Conservation (phyloP, 2,888 invertebrate species). For the Apamea epomidion region DNA sequence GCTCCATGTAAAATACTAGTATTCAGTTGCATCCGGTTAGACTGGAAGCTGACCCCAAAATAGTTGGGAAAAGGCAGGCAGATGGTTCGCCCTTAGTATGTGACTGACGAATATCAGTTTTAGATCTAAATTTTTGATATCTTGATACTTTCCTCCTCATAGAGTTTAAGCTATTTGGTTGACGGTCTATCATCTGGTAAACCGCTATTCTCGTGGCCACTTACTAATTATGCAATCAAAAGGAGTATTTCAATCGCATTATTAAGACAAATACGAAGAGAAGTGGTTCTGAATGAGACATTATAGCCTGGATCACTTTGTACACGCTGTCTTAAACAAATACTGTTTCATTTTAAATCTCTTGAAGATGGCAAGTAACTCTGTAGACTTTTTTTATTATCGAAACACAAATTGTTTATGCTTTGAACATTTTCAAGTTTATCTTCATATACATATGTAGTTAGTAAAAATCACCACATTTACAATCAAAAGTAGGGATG, state of each 20-base stretch:
- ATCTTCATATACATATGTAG: no score
- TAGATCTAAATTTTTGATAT: background rate
- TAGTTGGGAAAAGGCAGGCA: no score
- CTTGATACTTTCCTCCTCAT: background rate
- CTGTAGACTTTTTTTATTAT: no score
- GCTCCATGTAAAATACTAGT: no score
- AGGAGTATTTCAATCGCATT: conserved; percentile 66
- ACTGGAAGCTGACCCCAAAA: no score
- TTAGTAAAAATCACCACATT: no score
- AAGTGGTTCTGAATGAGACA: conserved; percentile 54
- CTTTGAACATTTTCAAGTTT: no score
- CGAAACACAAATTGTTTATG: no score
- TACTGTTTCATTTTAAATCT: background rate
- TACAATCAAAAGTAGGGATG: background rate
- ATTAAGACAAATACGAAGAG: conserved; percentile 52
- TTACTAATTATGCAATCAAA: conserved; percentile 61
- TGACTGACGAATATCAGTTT: no score
- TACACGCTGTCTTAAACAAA: conserved; percentile 2
- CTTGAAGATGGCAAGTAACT: background rate
- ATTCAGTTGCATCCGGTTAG: no score
- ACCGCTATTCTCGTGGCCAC: conserved; percentile 49
- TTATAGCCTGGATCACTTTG: conserved; percentile 32
- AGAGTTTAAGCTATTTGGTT: background rate
- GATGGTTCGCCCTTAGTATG: background rate
- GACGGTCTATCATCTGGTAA: background rate